A percentile compares a stretch with the other conserved stretches of the same genome.
These are phyloP conservation scores for Melanerpes aurifrons DNA, from an alignment of 2,113 vertebrate genomes.

Conservation along the genomic window DNA sequence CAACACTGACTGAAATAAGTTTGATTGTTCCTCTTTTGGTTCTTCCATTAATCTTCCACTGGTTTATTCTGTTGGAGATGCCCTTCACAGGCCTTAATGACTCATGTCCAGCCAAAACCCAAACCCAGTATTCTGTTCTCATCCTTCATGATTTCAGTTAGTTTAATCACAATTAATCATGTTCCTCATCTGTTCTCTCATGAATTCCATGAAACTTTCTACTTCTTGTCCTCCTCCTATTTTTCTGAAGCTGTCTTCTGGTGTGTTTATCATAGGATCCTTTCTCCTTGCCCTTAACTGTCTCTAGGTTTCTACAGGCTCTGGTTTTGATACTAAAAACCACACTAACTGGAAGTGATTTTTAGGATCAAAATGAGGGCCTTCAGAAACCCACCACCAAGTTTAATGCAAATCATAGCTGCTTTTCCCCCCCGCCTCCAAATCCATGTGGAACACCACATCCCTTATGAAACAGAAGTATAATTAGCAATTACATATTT, in stretches of 20 bases:
- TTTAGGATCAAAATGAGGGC: too few relatives aligned
- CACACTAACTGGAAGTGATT: background rate
- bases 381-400: background rate
- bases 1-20: background rate
- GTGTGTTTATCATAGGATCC: background rate
- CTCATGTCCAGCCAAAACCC: constrained; percentile 7
- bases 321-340: background rate
- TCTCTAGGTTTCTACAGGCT: background rate
- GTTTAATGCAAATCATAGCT: background rate
- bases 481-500: background rate
- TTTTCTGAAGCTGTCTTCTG: background rate
- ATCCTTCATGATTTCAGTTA: constrained; percentile 3
- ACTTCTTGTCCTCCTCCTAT: background rate
- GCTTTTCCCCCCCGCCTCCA: background rate
- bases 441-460: background rate
- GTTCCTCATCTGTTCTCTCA: background rate
- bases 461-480: background rate
- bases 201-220: background rate
- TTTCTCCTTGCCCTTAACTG: background rate
- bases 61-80: background rate
- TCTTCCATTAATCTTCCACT: background rate
- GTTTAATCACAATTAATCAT: background rate
- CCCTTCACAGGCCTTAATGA: background rate
- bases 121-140: background rate
- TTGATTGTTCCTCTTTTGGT: background rate